These are phyloP conservation scores for Gerris lacustris DNA, from an alignment of 2,888 invertebrate species.

Conservation along the genomic window DNA sequence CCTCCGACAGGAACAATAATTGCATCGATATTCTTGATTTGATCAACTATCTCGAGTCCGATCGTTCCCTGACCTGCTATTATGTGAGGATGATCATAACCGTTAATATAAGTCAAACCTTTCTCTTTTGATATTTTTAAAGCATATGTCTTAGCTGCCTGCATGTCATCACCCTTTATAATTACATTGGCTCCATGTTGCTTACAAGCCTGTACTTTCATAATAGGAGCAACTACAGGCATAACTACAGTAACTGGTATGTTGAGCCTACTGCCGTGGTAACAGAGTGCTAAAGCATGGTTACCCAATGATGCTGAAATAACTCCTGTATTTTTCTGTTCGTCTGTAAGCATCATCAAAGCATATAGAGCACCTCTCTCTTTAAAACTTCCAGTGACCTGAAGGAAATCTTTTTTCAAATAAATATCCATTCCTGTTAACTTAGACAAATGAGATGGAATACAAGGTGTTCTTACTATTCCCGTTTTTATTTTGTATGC, in stretches of 20 bases:
- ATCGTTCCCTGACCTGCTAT: slow-evolving; percentile 92
- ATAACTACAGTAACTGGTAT: slow-evolving; percentile 80
- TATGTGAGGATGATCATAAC: slow-evolving; percentile 90
- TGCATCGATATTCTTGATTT: slow-evolving; percentile 77
- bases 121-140: slow-evolving; percentile 59
- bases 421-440: slow-evolving; percentile 72
- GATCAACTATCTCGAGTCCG: slow-evolving; percentile 83
- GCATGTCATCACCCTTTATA: slow-evolving; percentile 69
- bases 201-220: slow-evolving; percentile 84
- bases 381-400: slow-evolving; percentile 92
- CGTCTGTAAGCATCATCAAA: slow-evolving; percentile 57
- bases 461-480: slow-evolving; percentile 72
- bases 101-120: slow-evolving; percentile 72
- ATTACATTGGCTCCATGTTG: slow-evolving; percentile 75
- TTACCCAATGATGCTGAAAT: slow-evolving; percentile 90
- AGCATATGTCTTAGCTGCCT: slow-evolving; percentile 69
- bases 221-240: slow-evolving; percentile 87
- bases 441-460: slow-evolving; percentile 72
- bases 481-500: slow-evolving; percentile 76
- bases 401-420: slow-evolving; percentile 87
- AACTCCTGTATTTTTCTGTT: slow-evolving; percentile 62
- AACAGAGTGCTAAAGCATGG: slow-evolving; percentile 75
- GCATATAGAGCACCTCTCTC: slow-evolving; percentile 86
- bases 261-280: slow-evolving; percentile 58
- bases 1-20: slow-evolving; percentile 87